A percentile compares a stretch with the other conserved stretches of the same genome.
phyloP scores from a whole-genome alignment of 1,140 invertebrate genomes.

The Polypedilum vanderplanki region DNA sequence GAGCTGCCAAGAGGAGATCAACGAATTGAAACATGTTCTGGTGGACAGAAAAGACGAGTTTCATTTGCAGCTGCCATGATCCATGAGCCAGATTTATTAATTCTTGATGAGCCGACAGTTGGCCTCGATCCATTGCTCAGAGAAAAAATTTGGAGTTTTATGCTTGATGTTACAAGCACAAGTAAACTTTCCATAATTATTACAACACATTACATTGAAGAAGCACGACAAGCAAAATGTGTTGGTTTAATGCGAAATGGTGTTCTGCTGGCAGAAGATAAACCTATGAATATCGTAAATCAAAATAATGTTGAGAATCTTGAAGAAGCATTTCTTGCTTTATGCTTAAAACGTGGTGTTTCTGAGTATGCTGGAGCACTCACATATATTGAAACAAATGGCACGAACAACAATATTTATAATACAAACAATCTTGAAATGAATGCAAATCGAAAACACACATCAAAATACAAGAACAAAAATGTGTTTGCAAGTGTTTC shows the following conservation, averaged over 20 bases:
- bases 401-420: neutral
- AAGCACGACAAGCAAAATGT: constrained; percentile 68
- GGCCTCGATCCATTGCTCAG: constrained; percentile 77
- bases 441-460: neutral
- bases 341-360: constrained; percentile 50
- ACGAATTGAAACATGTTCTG: constrained; percentile 58
- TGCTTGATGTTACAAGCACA: constrained; percentile 58
- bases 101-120: constrained; percentile 83
- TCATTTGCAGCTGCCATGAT: constrained; percentile 74
- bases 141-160: constrained; percentile 77
- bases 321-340: constrained; percentile 60
- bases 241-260: constrained; percentile 79
- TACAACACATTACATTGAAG: constrained; percentile 88
- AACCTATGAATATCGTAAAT: constrained; percentile 54
- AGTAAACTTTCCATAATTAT: constrained; percentile 64
- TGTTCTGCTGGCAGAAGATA: constrained; percentile 68
- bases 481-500: neutral
- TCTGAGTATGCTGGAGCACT: neutral
- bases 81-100: constrained; percentile 72
- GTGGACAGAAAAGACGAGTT: constrained; percentile 75
- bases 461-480: neutral
- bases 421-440: neutral
- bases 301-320: constrained; percentile 52
- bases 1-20: constrained; percentile 55
- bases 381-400: constrained; percentile 27